Percentiles rank a stretch among this genome's conserved stretches.
These are phyloP conservation scores for Tarsius wallacei DNA, from an alignment of 2,797 vertebrate species.

Conservation along the genomic window DNA sequence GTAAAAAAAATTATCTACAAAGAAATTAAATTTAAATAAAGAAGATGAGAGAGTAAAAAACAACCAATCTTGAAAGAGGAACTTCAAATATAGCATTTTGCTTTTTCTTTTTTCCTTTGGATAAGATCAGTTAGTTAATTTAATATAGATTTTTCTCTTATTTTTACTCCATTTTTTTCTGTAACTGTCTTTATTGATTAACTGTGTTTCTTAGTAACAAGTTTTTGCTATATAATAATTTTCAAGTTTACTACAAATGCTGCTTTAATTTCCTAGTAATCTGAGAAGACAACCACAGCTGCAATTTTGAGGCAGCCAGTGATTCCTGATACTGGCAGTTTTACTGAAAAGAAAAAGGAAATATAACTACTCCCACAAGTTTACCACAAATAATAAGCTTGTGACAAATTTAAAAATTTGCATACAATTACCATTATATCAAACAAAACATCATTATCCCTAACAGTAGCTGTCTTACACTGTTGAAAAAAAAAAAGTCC, in stretches of 20 bases:
- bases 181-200: slow-evolving; percentile 66
- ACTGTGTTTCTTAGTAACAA: slow-evolving; percentile 72
- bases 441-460: slow-evolving; percentile 83
- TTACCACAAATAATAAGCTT: slow-evolving; percentile 88
- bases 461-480: slow-evolving; percentile 85
- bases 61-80: background rate
- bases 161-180: slow-evolving; percentile 57
- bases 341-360: slow-evolving; percentile 88
- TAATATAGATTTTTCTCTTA: slow-evolving; percentile 51
- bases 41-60: background rate
- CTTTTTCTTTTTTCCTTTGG: background rate
- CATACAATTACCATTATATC: slow-evolving; percentile 87
- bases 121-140: slow-evolving; percentile 39
- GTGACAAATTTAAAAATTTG: slow-evolving; percentile 88
- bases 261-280: slow-evolving; percentile 88
- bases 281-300: slow-evolving; percentile 89
- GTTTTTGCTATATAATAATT: slow-evolving; percentile 76
- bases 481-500: slow-evolving; percentile 66
- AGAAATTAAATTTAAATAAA: slow-evolving; percentile 39
- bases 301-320: slow-evolving; percentile 89
- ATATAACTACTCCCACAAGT: slow-evolving; percentile 87
- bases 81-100: background rate
- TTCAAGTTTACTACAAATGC: slow-evolving; percentile 86
- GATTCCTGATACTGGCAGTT: slow-evolving; percentile 89
- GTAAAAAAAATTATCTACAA: slow-evolving; percentile 46